Base-by-base conservation (phyloP, 2,888 invertebrate genomes). In the Machimus atricapillus region DNA sequence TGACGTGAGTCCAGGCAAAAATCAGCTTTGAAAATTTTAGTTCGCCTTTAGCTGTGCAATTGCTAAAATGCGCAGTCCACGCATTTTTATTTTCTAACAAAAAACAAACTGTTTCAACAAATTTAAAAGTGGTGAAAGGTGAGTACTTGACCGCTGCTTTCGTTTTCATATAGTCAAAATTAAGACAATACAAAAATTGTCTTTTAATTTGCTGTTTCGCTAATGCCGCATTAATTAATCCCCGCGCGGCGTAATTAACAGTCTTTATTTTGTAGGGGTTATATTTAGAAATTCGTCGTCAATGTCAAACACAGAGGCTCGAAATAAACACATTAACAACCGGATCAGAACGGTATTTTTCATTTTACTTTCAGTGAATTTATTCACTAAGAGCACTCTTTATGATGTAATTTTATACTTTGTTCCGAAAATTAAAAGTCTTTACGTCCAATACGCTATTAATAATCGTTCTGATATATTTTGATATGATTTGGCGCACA, bases 1-100 rank as follows among this genome's bases (percentile, higher is more conserved):
- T 86, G 86, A 86, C 86, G 86, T 86, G 56, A 86, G 40, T 86
- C 86, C 78, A 86, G 58, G 31, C 43, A 23, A 9, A 74, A 31
- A 31, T 43, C 12, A 14, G 9, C 19, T 40, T 56, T 82, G n/a
- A 52, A 31, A 66, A 66, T 66, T 79, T 52, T 66, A 83, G 82
- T 83, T 58, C n/a, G 34, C 19, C 23, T 37, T 37, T 58, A 31
- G 31, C 82, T 66, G 58, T 66, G 66, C 56, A 23, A 40, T 27
- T 27, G 34, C 34, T 76, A 16, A 76, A 76, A 34, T 37, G n/a
- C 37, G 37, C 19, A 16, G n/a, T 31, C 19, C 34, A 74, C 31
- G 34, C 12, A 12, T 23, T 23, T 23, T 58, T 9, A 23, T 66
- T 66, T 34, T 66, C 19, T 19, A 9, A 19, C 27, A 66, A 66